Percentiles rank a stretch among this genome's conserved stretches.
Conservation (phyloP, 2,797 vertebrate species). For the Naso thynnoides region DNA sequence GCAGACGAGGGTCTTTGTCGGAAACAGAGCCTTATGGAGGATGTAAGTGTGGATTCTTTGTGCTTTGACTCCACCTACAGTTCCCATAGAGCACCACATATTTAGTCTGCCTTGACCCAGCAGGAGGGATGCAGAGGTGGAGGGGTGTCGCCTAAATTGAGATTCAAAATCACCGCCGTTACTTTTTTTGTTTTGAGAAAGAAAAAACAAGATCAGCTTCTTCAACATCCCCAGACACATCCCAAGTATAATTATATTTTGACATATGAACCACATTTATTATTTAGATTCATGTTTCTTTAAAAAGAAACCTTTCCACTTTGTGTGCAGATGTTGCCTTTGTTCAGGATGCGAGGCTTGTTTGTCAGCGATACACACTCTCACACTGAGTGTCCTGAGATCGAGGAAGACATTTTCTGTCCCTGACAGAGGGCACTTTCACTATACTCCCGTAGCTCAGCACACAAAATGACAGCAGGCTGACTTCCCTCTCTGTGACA, state of each 20-base stretch:
- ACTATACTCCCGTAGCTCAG: conserved; percentile 50
- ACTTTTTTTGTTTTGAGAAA: neutral
- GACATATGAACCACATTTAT: neutral
- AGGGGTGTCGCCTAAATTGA: neutral
- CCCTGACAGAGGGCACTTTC: conserved; percentile 66
- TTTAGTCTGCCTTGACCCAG: conserved; percentile 15
- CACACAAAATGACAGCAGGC: conserved; percentile 73
- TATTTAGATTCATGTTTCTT: conserved; percentile 1
- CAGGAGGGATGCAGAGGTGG: neutral
- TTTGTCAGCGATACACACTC: conserved; percentile 43
- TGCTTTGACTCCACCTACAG: conserved; percentile 82
- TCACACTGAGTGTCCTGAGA: conserved; percentile 30
- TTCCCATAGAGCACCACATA: conserved; percentile 71
- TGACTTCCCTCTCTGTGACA: conserved; percentile 67
- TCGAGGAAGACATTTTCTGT: conserved; percentile 65
- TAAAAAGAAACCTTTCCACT: neutral
- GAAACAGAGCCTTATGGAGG: conserved; percentile 2
- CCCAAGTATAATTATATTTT: neutral
- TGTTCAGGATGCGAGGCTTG: conserved; percentile 22
- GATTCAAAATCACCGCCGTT: conserved; percentile 2
- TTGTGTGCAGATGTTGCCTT: conserved; percentile 3
- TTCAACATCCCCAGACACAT: conserved; percentile 1
- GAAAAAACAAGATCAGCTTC: no score
- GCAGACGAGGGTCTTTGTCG: conserved; percentile 26
- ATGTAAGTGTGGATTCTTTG: conserved; percentile 60